Conservation (phyloP, 53 echinoderm and acorn worm genomes). For the Echinarachnius parma region DNA sequence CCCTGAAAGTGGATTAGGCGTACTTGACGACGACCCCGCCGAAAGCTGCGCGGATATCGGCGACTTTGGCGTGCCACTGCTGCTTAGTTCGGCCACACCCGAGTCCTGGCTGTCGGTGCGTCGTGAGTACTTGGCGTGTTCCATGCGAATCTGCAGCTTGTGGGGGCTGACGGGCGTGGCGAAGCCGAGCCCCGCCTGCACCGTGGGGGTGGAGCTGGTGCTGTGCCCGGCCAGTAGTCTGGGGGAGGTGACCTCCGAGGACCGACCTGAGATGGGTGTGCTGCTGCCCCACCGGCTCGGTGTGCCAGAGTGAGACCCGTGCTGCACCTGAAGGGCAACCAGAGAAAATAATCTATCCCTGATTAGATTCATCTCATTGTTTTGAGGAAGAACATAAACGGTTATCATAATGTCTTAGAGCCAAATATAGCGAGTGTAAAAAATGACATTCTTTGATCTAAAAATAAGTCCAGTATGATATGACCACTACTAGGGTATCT, state of each 20-base stretch:
- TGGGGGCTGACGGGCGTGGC: conserved; percentile 93
- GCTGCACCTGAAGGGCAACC: conserved; percentile 54
- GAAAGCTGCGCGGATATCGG: conserved; percentile 39
- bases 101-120: conserved; percentile 87
- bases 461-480: too few relatives aligned
- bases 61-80: conserved; percentile 26
- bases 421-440: too few relatives aligned
- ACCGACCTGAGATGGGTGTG: conserved; percentile 88
- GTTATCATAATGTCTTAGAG: too few relatives aligned
- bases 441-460: too few relatives aligned
- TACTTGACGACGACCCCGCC: conserved; percentile 49
- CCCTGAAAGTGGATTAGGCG: conserved; percentile 29
- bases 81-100: conserved; percentile 63
- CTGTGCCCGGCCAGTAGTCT: conserved; percentile 49
- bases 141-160: conserved; percentile 81
- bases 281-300: conserved; percentile 77
- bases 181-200: conserved; percentile 64
- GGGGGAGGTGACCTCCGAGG: conserved; percentile 88
- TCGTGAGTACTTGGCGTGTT: conserved; percentile 53
- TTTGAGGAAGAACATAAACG: too few relatives aligned
- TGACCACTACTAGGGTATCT: too few relatives aligned
- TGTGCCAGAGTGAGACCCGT: conserved; percentile 56
- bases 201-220: conserved; percentile 66
- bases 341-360: too few relatives aligned
- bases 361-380: too few relatives aligned